Evolutionary conservation across 2,113 vertebrate species (phyloP).

Genomic region (Lophius piscatorius): DNA sequence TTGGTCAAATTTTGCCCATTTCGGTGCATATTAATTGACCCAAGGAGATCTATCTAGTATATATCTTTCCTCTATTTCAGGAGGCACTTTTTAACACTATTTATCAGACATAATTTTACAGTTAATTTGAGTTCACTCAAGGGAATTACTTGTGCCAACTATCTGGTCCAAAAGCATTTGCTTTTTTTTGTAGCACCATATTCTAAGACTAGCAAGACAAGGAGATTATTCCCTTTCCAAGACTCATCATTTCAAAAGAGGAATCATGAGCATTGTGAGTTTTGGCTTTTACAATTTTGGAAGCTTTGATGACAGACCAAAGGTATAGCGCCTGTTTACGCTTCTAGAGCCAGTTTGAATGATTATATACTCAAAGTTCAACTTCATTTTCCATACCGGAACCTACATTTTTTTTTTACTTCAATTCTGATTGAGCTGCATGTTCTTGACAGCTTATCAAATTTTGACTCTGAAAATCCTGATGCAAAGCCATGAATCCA

Average conservation of each 20-base stretch:
- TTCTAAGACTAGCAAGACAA: background rate
- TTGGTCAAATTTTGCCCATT: constrained; percentile 25
- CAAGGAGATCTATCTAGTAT: no score
- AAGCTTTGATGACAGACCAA: no score
- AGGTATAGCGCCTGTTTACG: no score
- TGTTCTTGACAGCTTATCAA: constrained; percentile 45
- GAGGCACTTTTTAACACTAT: no score
- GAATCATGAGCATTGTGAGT: constrained; percentile 16
- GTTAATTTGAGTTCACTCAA: no score
- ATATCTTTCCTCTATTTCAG: no score
- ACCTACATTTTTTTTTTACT: constrained; percentile 22
- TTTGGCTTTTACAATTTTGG: no score
- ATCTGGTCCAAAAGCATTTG: no score
- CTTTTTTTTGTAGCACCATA: constrained; percentile 15
- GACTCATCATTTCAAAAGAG: constrained; percentile 14
- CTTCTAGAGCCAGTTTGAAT: constrained; percentile 10
- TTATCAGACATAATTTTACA: no score
- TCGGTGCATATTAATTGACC: no score
- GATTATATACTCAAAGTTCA: constrained; percentile 34
- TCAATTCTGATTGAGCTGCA: constrained; percentile 28
- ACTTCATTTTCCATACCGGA: constrained; percentile 57
- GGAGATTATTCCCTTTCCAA: constrained; percentile 21
- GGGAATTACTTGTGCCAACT: no score
- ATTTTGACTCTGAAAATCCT: constrained; percentile 37
- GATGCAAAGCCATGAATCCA: constrained; percentile 38